Evolutionary conservation across 2,888 invertebrate species (phyloP), one percentile per base, ranked within the genome.

Genomic region (Polydesmus complanatus): DNA sequence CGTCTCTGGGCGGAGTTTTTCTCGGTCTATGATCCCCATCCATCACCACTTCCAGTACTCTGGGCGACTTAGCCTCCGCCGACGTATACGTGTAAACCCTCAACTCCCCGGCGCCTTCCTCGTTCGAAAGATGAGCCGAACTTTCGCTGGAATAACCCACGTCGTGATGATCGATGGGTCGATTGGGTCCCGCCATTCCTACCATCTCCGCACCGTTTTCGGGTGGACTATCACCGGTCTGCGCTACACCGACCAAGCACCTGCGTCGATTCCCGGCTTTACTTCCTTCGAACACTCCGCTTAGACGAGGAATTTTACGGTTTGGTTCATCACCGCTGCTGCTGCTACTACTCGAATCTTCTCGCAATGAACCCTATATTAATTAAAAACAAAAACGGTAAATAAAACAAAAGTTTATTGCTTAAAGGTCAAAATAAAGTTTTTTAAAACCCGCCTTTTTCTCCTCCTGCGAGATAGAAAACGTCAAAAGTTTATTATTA

Each of bases 261-360:
- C n/a, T 37, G n/a, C n/a, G n/a, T n/a, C n/a, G n/a, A n/a, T n/a
- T n/a, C 52, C 37, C 52, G 37, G 26, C 51, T 49, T 27, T 53
- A 26, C 52, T 50, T 37, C 37, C 37, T 14, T 37, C 37, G 5
- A 14, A 5, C 37, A 37, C 5, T 37, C 5, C 64, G 58, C 65
- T 64, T 37, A 65, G 58, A 48, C 86, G 77, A n/a, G 85, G 85
- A 70, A 84, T 83, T 71, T 87, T 87, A 65, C 81, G 77, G 59
- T 82, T 83, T 56, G 87, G 86, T 70, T 85, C 86, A 74, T 85
- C 85, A 80, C 85, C 84, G 70, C 83, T 78, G 69, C 77, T 79
- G 57, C 27, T 27, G 11, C n/a, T 11, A n/a, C 11, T 14, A 51
- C 51, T 51, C 19, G 51, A 8, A 37, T 37, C 37, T 14, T 37